Percentiles rank a stretch among this genome's conserved stretches.
phyloP scores from a whole-genome alignment of 2,888 invertebrate genomes.

The Toxonevra muliebris region DNA sequence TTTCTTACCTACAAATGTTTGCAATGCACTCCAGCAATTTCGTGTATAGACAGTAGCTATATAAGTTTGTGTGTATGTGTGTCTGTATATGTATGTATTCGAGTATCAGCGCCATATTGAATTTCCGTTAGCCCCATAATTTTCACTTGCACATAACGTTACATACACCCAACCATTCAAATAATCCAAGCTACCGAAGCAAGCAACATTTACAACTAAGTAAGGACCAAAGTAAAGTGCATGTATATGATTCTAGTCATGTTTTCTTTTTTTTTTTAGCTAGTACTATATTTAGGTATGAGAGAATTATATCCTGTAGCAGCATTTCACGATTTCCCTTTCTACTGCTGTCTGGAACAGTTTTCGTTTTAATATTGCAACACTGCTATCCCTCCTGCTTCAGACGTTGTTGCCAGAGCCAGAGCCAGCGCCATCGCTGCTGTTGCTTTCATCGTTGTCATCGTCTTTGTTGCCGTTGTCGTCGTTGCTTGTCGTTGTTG shows the following conservation, averaged over 20 bases:
- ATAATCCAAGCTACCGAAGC: too few species aligned
- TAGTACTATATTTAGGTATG: constrained; percentile 20
- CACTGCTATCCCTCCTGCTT: neutral
- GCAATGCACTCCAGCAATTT: too few species aligned
- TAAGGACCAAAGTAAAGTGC: too few species aligned
- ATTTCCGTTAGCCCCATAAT: constrained; percentile 17
- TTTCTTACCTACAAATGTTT: too few species aligned
- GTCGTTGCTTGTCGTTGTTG: constrained; percentile 15
- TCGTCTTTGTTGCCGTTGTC: constrained; percentile 32
- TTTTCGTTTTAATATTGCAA: constrained; percentile 17
- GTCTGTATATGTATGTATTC: too few species aligned
- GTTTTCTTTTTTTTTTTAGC: too few species aligned
- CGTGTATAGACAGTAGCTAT: too few species aligned
- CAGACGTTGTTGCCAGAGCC: too few species aligned
- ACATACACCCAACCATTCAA: neutral
- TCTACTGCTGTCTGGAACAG: constrained; percentile 58
- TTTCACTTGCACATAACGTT: constrained; percentile 3
- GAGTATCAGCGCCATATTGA: constrained; percentile 17
- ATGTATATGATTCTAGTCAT: too few species aligned
- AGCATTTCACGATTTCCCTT: constrained; percentile 56
- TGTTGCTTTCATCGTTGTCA: constrained; percentile 8
- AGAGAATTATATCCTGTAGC: constrained; percentile 7
- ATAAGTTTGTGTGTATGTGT: too few species aligned
- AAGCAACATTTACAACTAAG: too few species aligned
- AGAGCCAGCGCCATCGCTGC: too few species aligned